Conservation (phyloP, 2,888 invertebrate species). For the Rhopalosiphum nymphaeae region DNA sequence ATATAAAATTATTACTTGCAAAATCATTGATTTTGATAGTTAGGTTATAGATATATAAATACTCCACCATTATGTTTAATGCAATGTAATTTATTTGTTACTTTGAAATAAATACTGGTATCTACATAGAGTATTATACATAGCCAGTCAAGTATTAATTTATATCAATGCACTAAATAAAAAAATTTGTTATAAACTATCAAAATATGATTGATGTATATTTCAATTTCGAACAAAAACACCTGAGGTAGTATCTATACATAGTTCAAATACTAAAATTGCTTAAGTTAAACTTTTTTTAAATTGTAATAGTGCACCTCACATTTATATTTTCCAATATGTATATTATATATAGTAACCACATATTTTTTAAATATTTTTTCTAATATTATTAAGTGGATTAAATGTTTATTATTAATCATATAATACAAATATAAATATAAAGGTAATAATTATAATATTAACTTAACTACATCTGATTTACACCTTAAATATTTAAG, state of each 20-base stretch:
- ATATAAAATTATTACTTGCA: not conserved
- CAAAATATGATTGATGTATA: conserved; percentile 20
- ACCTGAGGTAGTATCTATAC: not conserved
- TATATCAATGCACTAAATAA: not conserved
- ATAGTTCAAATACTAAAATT: not conserved
- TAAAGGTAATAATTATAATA: not conserved
- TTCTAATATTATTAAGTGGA: too few species aligned
- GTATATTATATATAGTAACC: not conserved
- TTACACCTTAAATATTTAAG: not conserved
- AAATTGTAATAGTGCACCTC: not conserved
- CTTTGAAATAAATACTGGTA: not conserved
- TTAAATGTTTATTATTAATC: not conserved
- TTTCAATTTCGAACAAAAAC: not conserved
- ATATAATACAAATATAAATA: not conserved
- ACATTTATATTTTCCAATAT: not conserved
- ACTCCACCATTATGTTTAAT: not conserved
- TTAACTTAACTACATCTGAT: not conserved
- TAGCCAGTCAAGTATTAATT: not conserved
- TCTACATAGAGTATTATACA: not conserved
- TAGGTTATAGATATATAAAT: not conserved
- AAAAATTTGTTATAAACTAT: conserved; percentile 1
- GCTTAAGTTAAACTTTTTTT: not conserved
- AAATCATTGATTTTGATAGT: not conserved
- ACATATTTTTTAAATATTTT: too few species aligned
- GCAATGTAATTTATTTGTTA: not conserved